These are phyloP conservation scores for Austrofundulus limnaeus DNA, from an alignment of 2,113 vertebrate species.

Conservation along the genomic window DNA sequence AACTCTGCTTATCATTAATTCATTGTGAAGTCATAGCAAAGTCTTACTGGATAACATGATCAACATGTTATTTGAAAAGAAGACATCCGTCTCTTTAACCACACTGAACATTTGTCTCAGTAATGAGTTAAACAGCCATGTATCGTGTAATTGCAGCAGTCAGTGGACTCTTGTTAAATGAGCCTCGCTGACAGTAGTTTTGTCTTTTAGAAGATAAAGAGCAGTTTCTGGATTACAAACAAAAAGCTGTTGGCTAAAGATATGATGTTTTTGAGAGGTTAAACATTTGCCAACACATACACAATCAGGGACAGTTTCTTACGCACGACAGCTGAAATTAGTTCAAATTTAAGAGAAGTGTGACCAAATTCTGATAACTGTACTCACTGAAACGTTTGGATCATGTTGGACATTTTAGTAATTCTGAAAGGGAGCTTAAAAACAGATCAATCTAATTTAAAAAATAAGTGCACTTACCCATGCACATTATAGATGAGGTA, in stretches of 20 bases:
- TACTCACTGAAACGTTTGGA: too few relatives aligned
- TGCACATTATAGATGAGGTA: background rate
- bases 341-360: too few relatives aligned
- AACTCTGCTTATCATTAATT: too few relatives aligned
- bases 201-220: background rate
- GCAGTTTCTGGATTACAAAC: slow-evolving; percentile 13
- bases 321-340: too few relatives aligned
- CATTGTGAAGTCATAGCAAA: too few relatives aligned
- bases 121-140: slow-evolving; percentile 5
- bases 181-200: background rate
- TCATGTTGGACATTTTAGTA: too few relatives aligned
- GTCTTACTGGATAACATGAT: background rate
- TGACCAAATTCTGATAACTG: too few relatives aligned
- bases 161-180: slow-evolving; percentile 19
- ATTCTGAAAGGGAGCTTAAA: too few relatives aligned
- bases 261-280: background rate
- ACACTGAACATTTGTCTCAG: slow-evolving; percentile 6
- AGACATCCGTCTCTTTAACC: background rate
- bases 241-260: background rate
- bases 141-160: slow-evolving; percentile 7
- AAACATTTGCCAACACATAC: slow-evolving; percentile 8
- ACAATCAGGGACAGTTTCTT: background rate
- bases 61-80: background rate
- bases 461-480: too few relatives aligned
- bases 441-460: too few relatives aligned